phyloP scores from a whole-genome alignment of 2,113 vertebrate species.

The Festucalex cinctus region DNA sequence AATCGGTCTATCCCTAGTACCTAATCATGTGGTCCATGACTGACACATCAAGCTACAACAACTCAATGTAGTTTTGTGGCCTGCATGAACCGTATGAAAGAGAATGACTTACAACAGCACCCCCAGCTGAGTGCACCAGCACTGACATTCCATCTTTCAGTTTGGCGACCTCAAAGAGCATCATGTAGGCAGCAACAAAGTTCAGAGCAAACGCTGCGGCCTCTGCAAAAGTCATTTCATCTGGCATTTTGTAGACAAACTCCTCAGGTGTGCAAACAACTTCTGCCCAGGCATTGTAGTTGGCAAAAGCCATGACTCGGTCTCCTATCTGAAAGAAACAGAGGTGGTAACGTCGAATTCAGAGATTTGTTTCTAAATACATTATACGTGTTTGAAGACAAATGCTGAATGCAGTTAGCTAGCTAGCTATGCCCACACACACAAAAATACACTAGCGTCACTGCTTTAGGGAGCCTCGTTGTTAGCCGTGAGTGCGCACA shows the following conservation, averaged over 20 bases:
- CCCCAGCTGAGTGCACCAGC: conserved; percentile 92
- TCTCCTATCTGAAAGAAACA: conserved; percentile 84
- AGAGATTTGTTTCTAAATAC: not conserved
- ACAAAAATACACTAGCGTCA: no score
- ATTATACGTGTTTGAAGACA: not conserved
- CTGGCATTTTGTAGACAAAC: conserved; percentile 94
- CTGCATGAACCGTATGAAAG: not conserved
- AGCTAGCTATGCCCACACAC: no score
- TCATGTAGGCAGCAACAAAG: conserved; percentile 97
- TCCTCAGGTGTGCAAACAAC: conserved; percentile 88
- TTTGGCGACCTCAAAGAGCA: conserved; percentile 97
- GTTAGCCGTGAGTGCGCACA: no score
- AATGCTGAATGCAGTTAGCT: not conserved
- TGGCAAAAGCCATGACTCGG: conserved; percentile 93
- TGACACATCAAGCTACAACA: not conserved
- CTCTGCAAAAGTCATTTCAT: conserved; percentile 93
- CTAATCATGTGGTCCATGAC: not conserved
- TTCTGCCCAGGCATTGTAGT: conserved; percentile 97
- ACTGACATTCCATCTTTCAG: conserved; percentile 96
- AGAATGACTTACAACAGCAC: conserved; percentile 84
- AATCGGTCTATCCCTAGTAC: no score
- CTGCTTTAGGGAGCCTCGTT: no score
- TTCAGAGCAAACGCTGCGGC: conserved; percentile 93
- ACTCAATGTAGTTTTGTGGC: not conserved
- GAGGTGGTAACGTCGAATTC: not conserved